Conservation (phyloP, 2,113 vertebrate species). For the Hippocampus guttulatus region DNA sequence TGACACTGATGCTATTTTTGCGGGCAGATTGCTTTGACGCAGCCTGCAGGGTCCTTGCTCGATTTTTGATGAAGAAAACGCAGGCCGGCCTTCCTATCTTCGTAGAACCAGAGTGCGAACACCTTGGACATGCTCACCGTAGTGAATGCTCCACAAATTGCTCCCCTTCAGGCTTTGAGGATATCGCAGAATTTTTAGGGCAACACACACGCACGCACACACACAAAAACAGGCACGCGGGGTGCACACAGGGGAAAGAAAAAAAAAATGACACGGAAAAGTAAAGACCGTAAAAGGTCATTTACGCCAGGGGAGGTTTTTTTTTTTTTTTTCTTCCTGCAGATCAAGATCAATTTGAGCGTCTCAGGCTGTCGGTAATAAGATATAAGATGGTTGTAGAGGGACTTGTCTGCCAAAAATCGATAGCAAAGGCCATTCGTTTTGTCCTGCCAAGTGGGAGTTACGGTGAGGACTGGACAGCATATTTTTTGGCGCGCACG, state of each 20-base stretch:
- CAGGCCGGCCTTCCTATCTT: conserved; percentile 18
- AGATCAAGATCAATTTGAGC: conserved; percentile 65
- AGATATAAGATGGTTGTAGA: conserved; percentile 63
- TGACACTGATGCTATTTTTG: conserved; percentile 24
- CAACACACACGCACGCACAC: conserved; percentile 13
- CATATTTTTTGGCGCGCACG: neutral
- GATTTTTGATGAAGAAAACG: conserved; percentile 12
- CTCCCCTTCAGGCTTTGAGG: conserved; percentile 28
- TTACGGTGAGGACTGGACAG: conserved; percentile 31
- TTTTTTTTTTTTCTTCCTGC: conserved; percentile 45
- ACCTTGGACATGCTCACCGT: conserved; percentile 42
- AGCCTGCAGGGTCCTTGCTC: conserved; percentile 7
- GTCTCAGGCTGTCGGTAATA: conserved; percentile 63
- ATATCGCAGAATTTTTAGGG: conserved; percentile 24
- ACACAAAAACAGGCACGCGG: neutral
- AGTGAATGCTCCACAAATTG: conserved; percentile 34
- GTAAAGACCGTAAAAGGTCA: conserved; percentile 63
- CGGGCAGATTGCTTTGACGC: conserved; percentile 1
- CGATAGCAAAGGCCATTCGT: conserved; percentile 59
- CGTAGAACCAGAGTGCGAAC: conserved; percentile 27
- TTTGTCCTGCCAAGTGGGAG: conserved; percentile 52
- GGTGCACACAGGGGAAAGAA: conserved; percentile 6
- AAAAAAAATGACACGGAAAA: conserved; percentile 39
- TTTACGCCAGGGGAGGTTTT: conserved; percentile 35
- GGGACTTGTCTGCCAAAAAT: conserved; percentile 62